Percentiles rank a stretch among this genome's conserved stretches.
These are phyloP conservation scores for Cyprinodon brontotheroides DNA, from an alignment of 2,113 vertebrate species.

Conservation along the genomic window DNA sequence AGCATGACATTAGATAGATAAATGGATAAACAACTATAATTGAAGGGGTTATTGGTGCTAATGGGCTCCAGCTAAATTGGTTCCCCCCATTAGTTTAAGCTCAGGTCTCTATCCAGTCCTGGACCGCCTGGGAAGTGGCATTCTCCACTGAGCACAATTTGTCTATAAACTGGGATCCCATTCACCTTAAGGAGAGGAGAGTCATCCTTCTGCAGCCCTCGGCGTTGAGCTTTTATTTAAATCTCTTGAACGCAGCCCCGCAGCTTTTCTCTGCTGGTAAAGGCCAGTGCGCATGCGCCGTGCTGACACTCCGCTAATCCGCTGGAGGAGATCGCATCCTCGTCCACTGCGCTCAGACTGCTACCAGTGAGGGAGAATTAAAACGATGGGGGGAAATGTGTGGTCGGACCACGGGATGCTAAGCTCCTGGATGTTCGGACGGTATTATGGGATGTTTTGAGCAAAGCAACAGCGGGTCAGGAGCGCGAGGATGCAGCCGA, in stretches of 20 bases:
- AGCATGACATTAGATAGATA: too few species aligned
- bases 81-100: not conserved
- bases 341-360: constrained; percentile 59
- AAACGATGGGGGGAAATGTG: constrained; percentile 25
- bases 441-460: constrained; percentile 1
- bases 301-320: constrained; percentile 80
- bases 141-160: not conserved
- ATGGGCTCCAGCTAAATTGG: not conserved
- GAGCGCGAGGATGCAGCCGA: constrained; percentile 52
- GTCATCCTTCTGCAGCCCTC: constrained; percentile 14
- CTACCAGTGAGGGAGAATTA: constrained; percentile 47
- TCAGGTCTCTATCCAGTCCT: not conserved
- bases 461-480: constrained; percentile 48
- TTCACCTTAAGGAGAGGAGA: constrained; percentile 27
- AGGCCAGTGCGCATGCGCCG: constrained; percentile 76
- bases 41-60: too few species aligned
- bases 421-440: not conserved
- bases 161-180: constrained; percentile 3
- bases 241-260: constrained; percentile 67
- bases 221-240: constrained; percentile 49
- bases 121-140: not conserved
- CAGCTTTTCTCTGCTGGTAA: constrained; percentile 32
- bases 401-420: not conserved
- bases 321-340: constrained; percentile 71
- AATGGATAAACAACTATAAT: too few species aligned